Evolutionary conservation across 2,797 vertebrate species (phyloP), one percentile per base, ranked within the genome.

Genomic region (Mareca penelope): DNA sequence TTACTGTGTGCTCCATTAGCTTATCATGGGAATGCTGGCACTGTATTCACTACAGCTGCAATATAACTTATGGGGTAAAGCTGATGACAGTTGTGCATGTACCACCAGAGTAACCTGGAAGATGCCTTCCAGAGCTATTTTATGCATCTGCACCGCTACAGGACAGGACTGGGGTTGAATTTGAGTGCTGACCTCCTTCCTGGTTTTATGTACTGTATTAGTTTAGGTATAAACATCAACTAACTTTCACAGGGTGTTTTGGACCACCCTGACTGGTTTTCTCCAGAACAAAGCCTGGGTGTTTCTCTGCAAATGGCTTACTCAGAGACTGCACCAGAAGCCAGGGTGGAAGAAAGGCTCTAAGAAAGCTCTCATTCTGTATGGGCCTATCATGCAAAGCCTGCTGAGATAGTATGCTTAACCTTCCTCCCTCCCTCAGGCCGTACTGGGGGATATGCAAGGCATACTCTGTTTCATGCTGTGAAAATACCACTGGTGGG

Each of bases 351-450:
- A 85, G 59, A 83, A 75, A 63, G 44, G 31, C 76, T 71, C 57
- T 33, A 65, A 68, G 82, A 78, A 80, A 67, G 55, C 52, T 59
- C 17, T 79, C 55, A 35, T 92, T 39, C 29, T 71, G 11, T 35
- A 2, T 17, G 56, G 63, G 48, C 46, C 40, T 81, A 5, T 44
- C 72, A 33, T 35, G 46, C 80, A 86, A 76, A 84, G 46, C 77
- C 80, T 73, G 60, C 71, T 93, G 88, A 84, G 91, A 40, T 65
- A 24, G 11, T 52, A 2, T 79, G 73, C 73, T 90, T 94, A 88
- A 79, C 55, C 50, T 15, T 69, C 35, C 39, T 92, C 29, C 65
- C 69, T 85, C 79, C 94, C 89, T 94, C 46, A 52, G 83, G 95
- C 88, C 78, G 13, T 88, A 76, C 89, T 79, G 70, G 52, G 55